Evolutionary conservation across 1,140 invertebrate genomes (phyloP).

Genomic region (Sinonovacula constricta): DNA sequence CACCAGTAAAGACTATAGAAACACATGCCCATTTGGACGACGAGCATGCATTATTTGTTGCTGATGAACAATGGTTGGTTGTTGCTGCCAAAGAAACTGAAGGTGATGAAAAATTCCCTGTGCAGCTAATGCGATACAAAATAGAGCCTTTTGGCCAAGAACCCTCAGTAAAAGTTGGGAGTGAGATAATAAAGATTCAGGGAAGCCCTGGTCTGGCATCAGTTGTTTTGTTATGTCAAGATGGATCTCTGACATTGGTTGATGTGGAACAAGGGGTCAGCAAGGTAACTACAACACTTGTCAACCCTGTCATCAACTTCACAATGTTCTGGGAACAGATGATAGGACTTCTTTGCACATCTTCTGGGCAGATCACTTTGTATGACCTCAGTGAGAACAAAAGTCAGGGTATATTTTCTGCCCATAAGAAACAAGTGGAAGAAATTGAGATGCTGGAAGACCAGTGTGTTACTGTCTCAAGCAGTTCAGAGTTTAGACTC

Average conservation of each 20-base stretch:
- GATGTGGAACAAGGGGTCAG: no score
- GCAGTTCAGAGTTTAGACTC: conserved; percentile 43
- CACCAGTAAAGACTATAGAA: background rate
- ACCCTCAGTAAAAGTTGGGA: no score
- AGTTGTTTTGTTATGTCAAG: no score
- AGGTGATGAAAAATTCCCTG: no score
- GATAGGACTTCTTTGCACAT: conserved; percentile 55
- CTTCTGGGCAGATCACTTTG: conserved; percentile 52
- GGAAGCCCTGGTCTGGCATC: no score
- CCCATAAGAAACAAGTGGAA: conserved; percentile 37
- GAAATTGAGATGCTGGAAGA: conserved; percentile 49
- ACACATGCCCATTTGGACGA: background rate
- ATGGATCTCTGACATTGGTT: no score
- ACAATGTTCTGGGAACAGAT: conserved; percentile 57
- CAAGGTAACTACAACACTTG: no score
- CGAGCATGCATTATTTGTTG: background rate
- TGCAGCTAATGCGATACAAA: no score
- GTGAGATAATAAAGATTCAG: no score
- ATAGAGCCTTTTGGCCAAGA: no score
- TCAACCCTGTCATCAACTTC: conserved; percentile 20
- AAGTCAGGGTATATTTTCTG: conserved; percentile 44
- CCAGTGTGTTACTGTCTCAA: conserved; percentile 36
- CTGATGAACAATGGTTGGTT: conserved; percentile 4
- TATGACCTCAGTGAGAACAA: conserved; percentile 49
- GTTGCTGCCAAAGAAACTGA: background rate